phyloP scores from a whole-genome alignment of 2,888 invertebrate species.

The Callyntrura guangdongensis region DNA sequence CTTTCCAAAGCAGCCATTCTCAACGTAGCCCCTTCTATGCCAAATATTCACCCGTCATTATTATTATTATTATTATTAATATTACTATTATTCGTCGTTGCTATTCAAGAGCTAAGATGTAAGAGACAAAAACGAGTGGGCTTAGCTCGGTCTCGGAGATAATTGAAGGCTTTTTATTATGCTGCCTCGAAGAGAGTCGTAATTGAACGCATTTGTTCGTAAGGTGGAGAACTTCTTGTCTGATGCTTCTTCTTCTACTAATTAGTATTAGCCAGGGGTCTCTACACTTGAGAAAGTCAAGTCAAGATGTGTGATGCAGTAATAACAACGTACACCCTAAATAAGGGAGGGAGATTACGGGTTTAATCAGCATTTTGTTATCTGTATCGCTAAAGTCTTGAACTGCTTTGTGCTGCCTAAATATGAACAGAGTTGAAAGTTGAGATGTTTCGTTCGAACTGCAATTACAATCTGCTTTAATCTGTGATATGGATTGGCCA shows the following conservation, averaged over 20 bases:
- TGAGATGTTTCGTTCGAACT: neutral
- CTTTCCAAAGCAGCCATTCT: too few relatives aligned
- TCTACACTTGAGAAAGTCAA: neutral
- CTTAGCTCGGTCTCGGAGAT: neutral
- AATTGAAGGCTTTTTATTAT: constrained; percentile 25
- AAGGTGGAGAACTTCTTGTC: too few relatives aligned
- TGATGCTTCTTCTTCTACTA: neutral
- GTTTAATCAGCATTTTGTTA: constrained; percentile 1
- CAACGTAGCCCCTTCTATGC: neutral
- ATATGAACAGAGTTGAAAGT: neutral
- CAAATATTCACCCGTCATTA: constrained; percentile 11
- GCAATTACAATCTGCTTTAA: too few relatives aligned
- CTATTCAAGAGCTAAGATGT: neutral
- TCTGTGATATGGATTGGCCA: too few relatives aligned
- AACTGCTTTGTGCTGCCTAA: neutral
- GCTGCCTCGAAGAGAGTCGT: constrained; percentile 22
- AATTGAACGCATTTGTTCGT: constrained; percentile 40
- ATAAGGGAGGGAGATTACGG: neutral
- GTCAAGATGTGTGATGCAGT: neutral
- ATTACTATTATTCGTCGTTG: too few relatives aligned
- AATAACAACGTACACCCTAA: neutral
- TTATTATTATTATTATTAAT: constrained; percentile 2
- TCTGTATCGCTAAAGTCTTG: neutral
- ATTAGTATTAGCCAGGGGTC: constrained; percentile 21
- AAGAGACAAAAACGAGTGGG: neutral